These are phyloP conservation scores for Portunus trituberculatus DNA, from an alignment of 1,140 invertebrate genomes.

Conservation along the genomic window DNA sequence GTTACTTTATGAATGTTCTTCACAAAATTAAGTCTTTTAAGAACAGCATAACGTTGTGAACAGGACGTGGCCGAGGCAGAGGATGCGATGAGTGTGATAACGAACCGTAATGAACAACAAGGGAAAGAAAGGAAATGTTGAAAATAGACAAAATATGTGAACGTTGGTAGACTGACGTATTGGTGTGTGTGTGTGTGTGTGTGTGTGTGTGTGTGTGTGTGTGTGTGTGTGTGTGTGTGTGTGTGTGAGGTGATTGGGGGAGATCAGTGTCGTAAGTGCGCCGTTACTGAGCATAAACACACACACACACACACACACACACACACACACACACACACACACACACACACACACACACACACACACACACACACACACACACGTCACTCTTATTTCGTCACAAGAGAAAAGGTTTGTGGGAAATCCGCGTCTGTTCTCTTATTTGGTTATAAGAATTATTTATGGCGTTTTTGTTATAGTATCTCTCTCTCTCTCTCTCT, in stretches of 20 bases:
- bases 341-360: not conserved
- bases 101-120: no score
- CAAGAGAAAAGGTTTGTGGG: not conserved
- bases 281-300: not conserved
- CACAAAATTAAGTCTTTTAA: no score
- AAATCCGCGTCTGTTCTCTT: not conserved
- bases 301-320: constrained; percentile 39
- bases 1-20: no score
- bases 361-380: no score
- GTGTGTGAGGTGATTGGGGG: constrained; percentile 29
- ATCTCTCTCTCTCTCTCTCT: constrained; percentile 47
- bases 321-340: constrained; percentile 39
- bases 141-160: no score
- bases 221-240: constrained; percentile 58
- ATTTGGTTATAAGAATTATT: not conserved
- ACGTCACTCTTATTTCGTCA: not conserved
- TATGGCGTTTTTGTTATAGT: not conserved
- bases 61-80: no score
- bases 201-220: constrained; percentile 59
- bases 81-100: no score
- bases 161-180: not conserved
- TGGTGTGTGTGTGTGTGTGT: constrained; percentile 34
- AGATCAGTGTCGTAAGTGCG: not conserved
- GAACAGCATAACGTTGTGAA: no score
- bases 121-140: no score